These are phyloP conservation scores for Pristionchus japonicus DNA, from an alignment of 2,888 invertebrate species.

Conservation along the genomic window DNA sequence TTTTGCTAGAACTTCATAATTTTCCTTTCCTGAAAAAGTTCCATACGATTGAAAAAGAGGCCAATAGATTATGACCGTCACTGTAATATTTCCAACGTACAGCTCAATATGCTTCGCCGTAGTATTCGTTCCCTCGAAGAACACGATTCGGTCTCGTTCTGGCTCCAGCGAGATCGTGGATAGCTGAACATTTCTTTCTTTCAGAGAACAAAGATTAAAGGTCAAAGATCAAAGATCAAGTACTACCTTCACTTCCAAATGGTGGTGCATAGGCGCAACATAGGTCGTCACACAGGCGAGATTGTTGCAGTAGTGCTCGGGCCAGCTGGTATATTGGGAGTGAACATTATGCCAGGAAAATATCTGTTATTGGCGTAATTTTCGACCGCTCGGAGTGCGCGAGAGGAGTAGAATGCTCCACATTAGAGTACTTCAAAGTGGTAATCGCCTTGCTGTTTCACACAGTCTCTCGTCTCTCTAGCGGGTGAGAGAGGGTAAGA, in stretches of 20 bases:
- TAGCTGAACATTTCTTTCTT: background rate
- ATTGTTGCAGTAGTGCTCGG: constrained; percentile 11
- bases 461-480: no score
- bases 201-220: no score
- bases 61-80: background rate
- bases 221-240: background rate
- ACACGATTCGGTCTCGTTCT: background rate
- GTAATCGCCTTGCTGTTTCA: no score
- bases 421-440: no score
- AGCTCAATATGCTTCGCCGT: background rate
- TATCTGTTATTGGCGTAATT: background rate
- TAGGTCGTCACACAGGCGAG: background rate
- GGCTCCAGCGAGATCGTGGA: background rate
- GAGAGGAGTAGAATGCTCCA: no score
- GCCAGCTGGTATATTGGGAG: no score
- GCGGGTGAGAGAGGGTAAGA: no score
- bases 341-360: no score
- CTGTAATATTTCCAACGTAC: background rate
- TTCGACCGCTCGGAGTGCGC: no score
- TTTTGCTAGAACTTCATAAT: no score
- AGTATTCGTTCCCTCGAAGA: background rate
- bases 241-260: constrained; percentile 3
- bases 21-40: no score
- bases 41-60: no score
- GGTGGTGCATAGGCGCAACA: background rate